These are phyloP conservation scores for Oreochromis tanganicae DNA, from an alignment of 2,113 vertebrate species.

Conservation along the genomic window DNA sequence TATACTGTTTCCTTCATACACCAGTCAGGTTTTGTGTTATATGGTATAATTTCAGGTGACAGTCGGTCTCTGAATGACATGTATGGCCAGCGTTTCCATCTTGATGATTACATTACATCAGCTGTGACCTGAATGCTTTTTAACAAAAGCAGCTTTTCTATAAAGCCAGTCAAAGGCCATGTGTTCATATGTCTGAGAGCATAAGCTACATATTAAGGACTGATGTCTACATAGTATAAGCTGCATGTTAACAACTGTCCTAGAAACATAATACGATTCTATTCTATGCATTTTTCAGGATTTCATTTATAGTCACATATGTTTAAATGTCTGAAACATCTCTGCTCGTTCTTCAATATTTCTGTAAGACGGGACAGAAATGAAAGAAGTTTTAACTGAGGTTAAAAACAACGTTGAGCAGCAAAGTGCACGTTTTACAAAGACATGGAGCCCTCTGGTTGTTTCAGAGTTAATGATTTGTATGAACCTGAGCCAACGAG, in stretches of 20 bases:
- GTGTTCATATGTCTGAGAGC: background rate
- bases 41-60: background rate
- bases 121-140: conserved; percentile 1
- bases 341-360: background rate
- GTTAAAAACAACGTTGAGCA: background rate
- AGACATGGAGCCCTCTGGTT: background rate
- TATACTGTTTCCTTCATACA: background rate
- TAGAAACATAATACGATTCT: accelerated
- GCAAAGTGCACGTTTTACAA: background rate
- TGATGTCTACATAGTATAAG: background rate
- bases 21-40: background rate
- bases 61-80: background rate
- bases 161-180: background rate
- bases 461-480: accelerated
- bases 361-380: background rate
- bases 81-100: background rate
- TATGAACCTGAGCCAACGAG: background rate
- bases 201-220: background rate
- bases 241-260: background rate
- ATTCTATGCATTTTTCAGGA: background rate
- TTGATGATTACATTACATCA: background rate
- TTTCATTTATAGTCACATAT: background rate
- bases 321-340: accelerated
- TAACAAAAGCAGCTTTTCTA: conserved; percentile 1
- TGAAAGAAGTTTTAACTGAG: background rate